These are phyloP conservation scores for Parambassis ranga DNA, from an alignment of 2,797 vertebrate genomes.

Conservation along the genomic window DNA sequence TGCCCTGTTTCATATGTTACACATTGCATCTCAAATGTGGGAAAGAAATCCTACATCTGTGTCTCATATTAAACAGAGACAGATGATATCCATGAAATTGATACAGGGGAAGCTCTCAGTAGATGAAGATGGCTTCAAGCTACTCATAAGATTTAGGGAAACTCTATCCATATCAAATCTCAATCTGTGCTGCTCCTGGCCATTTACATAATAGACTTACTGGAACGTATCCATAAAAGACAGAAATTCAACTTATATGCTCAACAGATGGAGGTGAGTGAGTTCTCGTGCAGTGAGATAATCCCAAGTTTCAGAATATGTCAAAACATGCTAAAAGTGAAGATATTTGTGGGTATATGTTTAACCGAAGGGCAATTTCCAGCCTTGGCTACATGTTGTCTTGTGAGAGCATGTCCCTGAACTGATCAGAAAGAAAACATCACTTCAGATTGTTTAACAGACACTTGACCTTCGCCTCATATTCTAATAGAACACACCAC, in stretches of 20 bases:
- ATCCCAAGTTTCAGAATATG: conserved; percentile 1
- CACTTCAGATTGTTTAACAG: conserved; percentile 5
- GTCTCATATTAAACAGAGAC: conserved; percentile 49
- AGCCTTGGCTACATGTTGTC: neutral
- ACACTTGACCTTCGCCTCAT: conserved; percentile 1
- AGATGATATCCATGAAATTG: conserved; percentile 67
- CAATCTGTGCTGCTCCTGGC: conserved; percentile 20
- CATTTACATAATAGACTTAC: conserved; percentile 40
- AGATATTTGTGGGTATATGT: neutral
- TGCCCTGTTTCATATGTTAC: conserved; percentile 10
- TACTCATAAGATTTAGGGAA: conserved; percentile 34
- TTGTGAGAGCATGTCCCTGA: neutral
- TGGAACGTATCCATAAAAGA: conserved; percentile 4
- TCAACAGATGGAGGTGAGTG: conserved; percentile 20
- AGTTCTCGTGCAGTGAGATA: conserved; percentile 18
- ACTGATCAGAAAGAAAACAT: conserved; percentile 14
- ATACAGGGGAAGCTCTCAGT: conserved; percentile 35
- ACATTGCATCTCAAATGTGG: conserved; percentile 54
- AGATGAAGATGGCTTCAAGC: conserved; percentile 29
- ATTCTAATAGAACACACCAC: neutral
- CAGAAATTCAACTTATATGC: conserved; percentile 14
- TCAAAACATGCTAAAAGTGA: conserved; percentile 9
- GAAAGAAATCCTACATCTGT: conserved; percentile 68
- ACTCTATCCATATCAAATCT: conserved; percentile 38
- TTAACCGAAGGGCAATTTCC: neutral